These are phyloP conservation scores for Cherax destructor DNA, from an alignment of 1,140 invertebrate genomes.

Conservation along the genomic window DNA sequence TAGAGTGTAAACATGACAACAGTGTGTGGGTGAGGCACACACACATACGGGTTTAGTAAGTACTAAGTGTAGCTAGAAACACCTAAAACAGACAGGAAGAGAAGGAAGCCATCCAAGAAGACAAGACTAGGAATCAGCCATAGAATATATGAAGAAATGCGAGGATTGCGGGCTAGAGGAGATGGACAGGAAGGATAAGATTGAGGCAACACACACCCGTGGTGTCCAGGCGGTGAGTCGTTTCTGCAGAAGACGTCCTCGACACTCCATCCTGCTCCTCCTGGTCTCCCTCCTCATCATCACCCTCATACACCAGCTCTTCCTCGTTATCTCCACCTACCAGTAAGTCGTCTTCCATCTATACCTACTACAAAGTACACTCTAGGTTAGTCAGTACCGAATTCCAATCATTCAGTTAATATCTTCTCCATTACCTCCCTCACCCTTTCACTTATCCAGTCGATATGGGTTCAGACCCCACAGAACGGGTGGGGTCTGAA, in stretches of 20 bases:
- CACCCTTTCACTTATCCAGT: no score
- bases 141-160: no score
- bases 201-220: no score
- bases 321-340: constrained; percentile 9
- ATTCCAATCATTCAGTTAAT: background rate
- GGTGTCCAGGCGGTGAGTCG: background rate
- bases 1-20: no score
- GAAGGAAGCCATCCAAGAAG: background rate
- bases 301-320: background rate
- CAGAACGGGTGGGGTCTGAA: no score
- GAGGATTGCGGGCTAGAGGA: background rate
- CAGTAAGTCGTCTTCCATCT: background rate
- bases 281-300: background rate
- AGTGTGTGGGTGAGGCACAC: no score
- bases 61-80: no score
- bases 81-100: no score
- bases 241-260: background rate
- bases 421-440: background rate
- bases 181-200: background rate
- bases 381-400: background rate
- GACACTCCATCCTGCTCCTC: background rate
- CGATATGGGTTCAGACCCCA: no score
- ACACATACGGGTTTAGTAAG: no score
- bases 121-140: background rate
- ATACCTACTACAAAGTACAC: background rate